These are phyloP conservation scores for Lepidurus packardi DNA, from an alignment of 1,140 invertebrate genomes.

Conservation along the genomic window DNA sequence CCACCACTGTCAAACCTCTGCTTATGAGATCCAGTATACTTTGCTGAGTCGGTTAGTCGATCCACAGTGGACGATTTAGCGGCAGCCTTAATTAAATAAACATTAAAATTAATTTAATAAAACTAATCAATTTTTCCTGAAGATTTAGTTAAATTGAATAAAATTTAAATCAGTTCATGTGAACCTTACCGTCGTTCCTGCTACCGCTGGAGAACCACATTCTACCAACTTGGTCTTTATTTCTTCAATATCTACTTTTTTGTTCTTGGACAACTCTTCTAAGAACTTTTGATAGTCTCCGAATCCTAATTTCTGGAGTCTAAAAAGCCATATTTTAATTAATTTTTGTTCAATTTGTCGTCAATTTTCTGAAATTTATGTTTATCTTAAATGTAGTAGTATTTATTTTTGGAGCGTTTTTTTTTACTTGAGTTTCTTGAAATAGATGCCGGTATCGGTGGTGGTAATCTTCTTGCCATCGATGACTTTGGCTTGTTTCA, in stretches of 20 bases:
- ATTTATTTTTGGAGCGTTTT: background rate
- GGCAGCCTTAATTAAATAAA: slow-evolving; percentile 48
- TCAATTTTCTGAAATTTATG: background rate
- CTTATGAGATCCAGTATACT: slow-evolving; percentile 86
- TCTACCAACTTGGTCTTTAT: slow-evolving; percentile 69
- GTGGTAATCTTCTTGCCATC: slow-evolving; percentile 82
- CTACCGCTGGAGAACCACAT: slow-evolving; percentile 66
- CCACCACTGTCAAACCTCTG: slow-evolving; percentile 78
- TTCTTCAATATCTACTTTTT: slow-evolving; percentile 65
- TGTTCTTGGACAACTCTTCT: slow-evolving; percentile 71
- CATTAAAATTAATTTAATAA: background rate
- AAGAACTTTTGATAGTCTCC: slow-evolving; percentile 75
- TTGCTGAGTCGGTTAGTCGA: slow-evolving; percentile 78
- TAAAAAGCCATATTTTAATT: slow-evolving; percentile 34
- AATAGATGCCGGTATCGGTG: slow-evolving; percentile 80
- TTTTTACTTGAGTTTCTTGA: slow-evolving; percentile 75
- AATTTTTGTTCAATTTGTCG: background rate
- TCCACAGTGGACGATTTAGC: slow-evolving; percentile 68
- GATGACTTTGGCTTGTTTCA: slow-evolving; percentile 89
- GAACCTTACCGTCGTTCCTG: slow-evolving; percentile 42
- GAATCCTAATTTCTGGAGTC: slow-evolving; percentile 58
- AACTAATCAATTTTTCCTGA: background rate
- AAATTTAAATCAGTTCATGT: background rate
- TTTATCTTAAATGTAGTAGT: background rate
- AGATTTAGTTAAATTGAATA: background rate